Evolutionary conservation across 1,140 invertebrate species (phyloP).

Genomic region (Theocolax elegans): DNA sequence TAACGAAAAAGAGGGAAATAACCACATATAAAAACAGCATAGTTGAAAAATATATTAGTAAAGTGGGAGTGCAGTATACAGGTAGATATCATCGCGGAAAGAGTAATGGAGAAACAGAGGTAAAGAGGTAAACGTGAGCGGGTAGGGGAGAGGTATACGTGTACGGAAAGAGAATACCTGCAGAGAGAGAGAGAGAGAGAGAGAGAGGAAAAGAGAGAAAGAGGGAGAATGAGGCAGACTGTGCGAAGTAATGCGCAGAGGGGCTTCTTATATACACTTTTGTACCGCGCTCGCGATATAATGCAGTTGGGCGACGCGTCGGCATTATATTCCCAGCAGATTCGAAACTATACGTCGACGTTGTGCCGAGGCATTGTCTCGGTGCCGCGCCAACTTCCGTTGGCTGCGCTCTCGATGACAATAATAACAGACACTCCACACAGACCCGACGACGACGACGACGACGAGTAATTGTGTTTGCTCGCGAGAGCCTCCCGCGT

Average conservation of each 20-base stretch:
- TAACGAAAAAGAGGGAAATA: not conserved
- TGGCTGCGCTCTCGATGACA: conserved; percentile 13
- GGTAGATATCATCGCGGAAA: no score
- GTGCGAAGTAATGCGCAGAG: not conserved
- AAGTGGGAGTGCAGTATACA: no score
- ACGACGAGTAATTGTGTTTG: conserved; percentile 28
- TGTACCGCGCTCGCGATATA: not conserved
- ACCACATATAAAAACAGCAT: not conserved
- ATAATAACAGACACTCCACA: not conserved
- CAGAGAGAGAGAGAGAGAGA: not conserved
- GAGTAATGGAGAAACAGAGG: no score
- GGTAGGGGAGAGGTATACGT: no score
- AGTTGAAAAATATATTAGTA: not conserved
- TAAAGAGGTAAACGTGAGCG: no score
- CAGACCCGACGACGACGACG: not conserved
- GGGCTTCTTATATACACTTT: not conserved
- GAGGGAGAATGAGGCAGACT: not conserved
- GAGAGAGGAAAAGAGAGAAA: not conserved
- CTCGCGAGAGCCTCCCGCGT: not conserved
- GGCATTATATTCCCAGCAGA: conserved; percentile 22
- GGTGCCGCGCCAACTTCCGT: conserved; percentile 1
- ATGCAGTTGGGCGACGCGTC: conserved; percentile 2
- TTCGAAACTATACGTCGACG: conserved; percentile 8
- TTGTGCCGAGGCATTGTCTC: not conserved
- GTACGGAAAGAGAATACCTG: no score